These are phyloP conservation scores for Bombus turneri DNA, from an alignment of 1,140 invertebrate genomes.

Conservation along the genomic window DNA sequence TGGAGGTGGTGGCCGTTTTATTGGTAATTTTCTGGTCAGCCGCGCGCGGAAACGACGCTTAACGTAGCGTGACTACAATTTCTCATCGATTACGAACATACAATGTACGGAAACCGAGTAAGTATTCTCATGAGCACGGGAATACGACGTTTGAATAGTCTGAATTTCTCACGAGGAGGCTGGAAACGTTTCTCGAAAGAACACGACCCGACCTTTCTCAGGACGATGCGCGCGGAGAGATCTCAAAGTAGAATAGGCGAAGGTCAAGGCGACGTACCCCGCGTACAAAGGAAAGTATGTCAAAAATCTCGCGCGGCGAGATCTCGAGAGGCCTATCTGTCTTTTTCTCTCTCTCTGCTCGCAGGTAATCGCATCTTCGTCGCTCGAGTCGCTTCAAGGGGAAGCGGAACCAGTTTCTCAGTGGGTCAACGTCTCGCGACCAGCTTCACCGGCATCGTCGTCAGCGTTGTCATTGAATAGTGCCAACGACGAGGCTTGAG, in stretches of 20 bases:
- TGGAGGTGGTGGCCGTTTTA: neutral
- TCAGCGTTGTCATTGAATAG: conserved; percentile 45
- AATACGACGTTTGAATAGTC: neutral
- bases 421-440: conserved; percentile 80
- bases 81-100: conserved; percentile 26
- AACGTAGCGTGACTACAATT: conserved; percentile 12
- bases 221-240: neutral
- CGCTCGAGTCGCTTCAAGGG: conserved; percentile 71
- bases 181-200: neutral
- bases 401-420: conserved; percentile 81
- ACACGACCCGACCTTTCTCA: conserved; percentile 46
- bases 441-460: conserved; percentile 54
- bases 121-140: neutral
- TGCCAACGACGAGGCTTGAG: neutral
- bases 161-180: conserved; percentile 15
- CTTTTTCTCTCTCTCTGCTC: conserved; percentile 37
- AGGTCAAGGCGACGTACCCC: conserved; percentile 75
- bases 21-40: conserved; percentile 22
- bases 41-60: neutral
- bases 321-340: conserved; percentile 56
- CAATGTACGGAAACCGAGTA: neutral
- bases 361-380: conserved; percentile 31
- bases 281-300: conserved; percentile 79
- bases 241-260: conserved; percentile 74
- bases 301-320: conserved; percentile 75